phyloP scores from a whole-genome alignment of 2,888 invertebrate genomes.

The Drosophila maculinotata region DNA sequence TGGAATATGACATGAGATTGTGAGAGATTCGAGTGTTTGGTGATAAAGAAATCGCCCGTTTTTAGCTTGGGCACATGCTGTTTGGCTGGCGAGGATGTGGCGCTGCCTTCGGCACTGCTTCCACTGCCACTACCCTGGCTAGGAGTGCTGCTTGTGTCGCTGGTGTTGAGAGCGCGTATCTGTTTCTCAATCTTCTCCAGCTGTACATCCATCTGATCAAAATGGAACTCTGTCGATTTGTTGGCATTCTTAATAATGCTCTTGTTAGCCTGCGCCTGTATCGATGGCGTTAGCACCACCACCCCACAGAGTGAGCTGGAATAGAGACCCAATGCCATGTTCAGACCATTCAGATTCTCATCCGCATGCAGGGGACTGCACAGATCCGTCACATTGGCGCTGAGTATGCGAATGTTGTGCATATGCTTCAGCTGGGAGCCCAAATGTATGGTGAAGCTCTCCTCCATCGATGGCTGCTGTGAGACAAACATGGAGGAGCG shows the following conservation, averaged over 20 bases:
- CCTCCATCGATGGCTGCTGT: constrained; percentile 89
- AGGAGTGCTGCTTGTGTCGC: constrained; percentile 58
- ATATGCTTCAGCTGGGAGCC: constrained; percentile 99
- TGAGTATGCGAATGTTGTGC: constrained; percentile 97
- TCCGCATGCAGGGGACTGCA: constrained; percentile 87
- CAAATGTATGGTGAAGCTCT: constrained; percentile 98
- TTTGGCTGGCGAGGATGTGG: constrained; percentile 82
- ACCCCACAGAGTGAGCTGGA: constrained; percentile 95
- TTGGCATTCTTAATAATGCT: constrained; percentile 84
- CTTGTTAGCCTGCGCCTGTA: constrained; percentile 83
- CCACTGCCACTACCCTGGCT: constrained; percentile 57
- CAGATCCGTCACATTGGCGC: constrained; percentile 93
- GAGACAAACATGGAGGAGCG: constrained; percentile 85
- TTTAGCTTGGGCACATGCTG: constrained; percentile 87
- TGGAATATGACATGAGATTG: constrained; percentile 98
- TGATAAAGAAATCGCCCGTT: constrained; percentile 94
- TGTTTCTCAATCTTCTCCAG: constrained; percentile 89
- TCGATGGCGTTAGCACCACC: constrained; percentile 89
- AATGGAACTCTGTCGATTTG: constrained; percentile 97
- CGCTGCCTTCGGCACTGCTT: constrained; percentile 61
- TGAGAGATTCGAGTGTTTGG: constrained; percentile 96
- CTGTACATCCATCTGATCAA: constrained; percentile 91
- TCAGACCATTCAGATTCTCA: constrained; percentile 87
- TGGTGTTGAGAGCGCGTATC: constrained; percentile 85
- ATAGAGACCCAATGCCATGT: constrained; percentile 97